A percentile compares a stretch with the other conserved stretches of the same genome.
Evolutionary conservation across 2,113 vertebrate species (phyloP).

Genomic region (Hemiprocne comata): DNA sequence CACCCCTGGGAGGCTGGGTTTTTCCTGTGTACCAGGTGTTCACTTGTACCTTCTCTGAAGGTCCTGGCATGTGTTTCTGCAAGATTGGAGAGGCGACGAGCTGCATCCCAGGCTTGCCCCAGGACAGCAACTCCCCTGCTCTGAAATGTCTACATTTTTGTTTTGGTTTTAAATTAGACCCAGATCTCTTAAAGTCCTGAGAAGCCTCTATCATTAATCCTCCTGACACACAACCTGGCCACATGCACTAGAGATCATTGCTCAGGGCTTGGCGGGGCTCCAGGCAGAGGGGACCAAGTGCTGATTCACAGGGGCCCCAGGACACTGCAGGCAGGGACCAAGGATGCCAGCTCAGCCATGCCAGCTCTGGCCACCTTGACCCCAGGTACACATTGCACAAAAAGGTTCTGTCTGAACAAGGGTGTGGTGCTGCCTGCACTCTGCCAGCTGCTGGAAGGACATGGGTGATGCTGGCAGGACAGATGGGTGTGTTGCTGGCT

Average conservation of each 20-base stretch:
- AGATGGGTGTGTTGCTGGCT: accelerated
- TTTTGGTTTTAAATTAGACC: conserved; percentile 66
- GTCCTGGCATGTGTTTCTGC: conserved; percentile 54
- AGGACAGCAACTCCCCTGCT: conserved; percentile 52
- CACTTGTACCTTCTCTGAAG: conserved; percentile 63
- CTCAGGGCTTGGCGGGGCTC: conserved; percentile 19
- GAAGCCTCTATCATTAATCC: conserved; percentile 48
- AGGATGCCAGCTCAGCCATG: background rate
- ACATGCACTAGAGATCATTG: conserved; percentile 59
- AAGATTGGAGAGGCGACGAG: conserved; percentile 12
- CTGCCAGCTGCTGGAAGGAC: background rate
- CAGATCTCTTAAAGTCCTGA: conserved; percentile 9
- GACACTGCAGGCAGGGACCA: background rate
- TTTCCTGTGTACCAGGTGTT: conserved; percentile 63
- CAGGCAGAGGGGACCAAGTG: background rate
- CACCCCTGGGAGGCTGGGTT: conserved; percentile 43
- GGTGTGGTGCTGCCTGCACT: background rate
- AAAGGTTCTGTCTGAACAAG: background rate
- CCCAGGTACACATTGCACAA: background rate
- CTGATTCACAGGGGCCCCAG: conserved; percentile 11
- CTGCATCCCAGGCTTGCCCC: conserved; percentile 39
- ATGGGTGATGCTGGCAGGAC: background rate
- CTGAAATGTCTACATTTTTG: conserved; percentile 29
- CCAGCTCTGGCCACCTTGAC: background rate
- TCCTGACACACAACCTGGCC: conserved; percentile 48